These are phyloP conservation scores for Electrona antarctica DNA, from an alignment of 2,113 vertebrate species.

Conservation along the genomic window DNA sequence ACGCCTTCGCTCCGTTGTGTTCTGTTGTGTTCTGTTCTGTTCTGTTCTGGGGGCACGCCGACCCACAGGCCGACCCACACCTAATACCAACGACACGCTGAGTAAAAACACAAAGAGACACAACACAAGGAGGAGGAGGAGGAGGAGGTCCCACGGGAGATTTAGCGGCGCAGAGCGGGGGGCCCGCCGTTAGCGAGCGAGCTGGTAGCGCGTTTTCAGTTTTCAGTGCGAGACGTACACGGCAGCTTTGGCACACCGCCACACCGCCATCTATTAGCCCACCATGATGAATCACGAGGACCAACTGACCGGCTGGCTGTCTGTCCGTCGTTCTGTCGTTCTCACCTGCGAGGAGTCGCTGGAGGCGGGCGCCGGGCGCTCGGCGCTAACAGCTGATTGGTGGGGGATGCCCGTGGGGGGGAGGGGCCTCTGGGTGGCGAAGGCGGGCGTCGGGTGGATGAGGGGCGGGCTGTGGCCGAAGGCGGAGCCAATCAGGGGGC, in stretches of 20 bases:
- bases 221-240: constrained; percentile 47
- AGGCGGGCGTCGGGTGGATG: constrained; percentile 94
- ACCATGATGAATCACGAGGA: constrained; percentile 72
- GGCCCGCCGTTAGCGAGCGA: constrained; percentile 50
- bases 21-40: no score
- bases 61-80: no score
- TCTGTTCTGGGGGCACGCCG: no score
- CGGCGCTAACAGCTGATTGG: constrained; percentile 84
- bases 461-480: constrained; percentile 98
- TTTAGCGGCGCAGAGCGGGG: constrained; percentile 42
- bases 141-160: constrained; percentile 75
- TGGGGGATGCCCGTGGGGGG: constrained; percentile 91
- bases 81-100: no score
- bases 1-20: no score
- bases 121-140: constrained; percentile 60
- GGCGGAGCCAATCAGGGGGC: constrained; percentile 91
- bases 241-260: no score
- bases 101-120: constrained; percentile 71
- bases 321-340: no score
- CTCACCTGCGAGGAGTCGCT: constrained; percentile 94
- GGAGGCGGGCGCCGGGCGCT: constrained; percentile 86
- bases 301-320: no score
- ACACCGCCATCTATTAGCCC: constrained; percentile 63
- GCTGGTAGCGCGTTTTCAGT: not conserved
- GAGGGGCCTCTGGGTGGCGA: constrained; percentile 91